Evolutionary conservation across 2,888 invertebrate species (phyloP).

Genomic region (Diaperis boleti): DNA sequence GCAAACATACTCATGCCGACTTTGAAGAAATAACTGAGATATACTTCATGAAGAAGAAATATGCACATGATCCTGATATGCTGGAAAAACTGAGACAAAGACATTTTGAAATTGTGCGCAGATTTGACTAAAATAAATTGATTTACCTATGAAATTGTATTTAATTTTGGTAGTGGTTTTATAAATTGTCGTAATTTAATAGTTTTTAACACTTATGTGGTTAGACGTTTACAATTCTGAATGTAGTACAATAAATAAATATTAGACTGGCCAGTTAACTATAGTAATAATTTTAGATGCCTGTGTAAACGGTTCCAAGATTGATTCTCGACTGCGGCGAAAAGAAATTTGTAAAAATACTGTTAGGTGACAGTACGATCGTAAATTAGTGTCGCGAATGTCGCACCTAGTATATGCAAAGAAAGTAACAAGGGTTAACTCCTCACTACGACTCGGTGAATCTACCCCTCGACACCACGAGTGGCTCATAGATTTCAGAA

Average conservation of each 20-base stretch:
- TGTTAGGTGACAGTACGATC: no score
- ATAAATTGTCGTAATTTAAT: not conserved
- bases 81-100: not conserved
- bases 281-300: not conserved
- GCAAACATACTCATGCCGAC: slow-evolving; percentile 6
- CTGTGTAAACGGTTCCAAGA: not conserved
- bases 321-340: no score
- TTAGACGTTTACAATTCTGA: not conserved
- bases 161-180: no score
- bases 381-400: no score
- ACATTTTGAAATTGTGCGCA: not conserved
- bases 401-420: no score
- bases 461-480: no score
- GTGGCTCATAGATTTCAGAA: no score
- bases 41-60: slow-evolving; percentile 15
- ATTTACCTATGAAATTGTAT: no score
- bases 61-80: slow-evolving; percentile 2
- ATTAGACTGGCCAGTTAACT: not conserved
- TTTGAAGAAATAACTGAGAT: slow-evolving; percentile 11
- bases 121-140: no score
- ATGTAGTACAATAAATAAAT: no score
- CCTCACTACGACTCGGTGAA: no score
- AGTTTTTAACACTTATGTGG: not conserved
- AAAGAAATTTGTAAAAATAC: no score
- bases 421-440: not conserved